Conservation (phyloP, 2,888 invertebrate species). For the Matsumyia berberina region DNA sequence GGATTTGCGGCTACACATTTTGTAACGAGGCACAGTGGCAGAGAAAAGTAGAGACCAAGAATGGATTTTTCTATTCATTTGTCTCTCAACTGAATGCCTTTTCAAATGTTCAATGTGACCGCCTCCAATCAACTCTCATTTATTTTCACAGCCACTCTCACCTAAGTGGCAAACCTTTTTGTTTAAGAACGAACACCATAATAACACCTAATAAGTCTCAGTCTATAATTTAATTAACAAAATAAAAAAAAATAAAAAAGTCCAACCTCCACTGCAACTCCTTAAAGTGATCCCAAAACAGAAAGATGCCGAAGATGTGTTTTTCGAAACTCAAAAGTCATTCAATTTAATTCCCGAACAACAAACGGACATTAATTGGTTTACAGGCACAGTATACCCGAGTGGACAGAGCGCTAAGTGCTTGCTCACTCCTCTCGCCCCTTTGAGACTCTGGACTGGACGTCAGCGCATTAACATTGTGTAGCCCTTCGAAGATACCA, state of each 20-base stretch:
- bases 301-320: neutral
- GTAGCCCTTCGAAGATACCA: neutral
- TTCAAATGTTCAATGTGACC: constrained; percentile 16
- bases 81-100: neutral
- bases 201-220: constrained; percentile 14
- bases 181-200: neutral
- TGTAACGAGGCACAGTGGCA: no score
- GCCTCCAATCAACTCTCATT: constrained; percentile 2
- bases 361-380: constrained; percentile 43
- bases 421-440: constrained; percentile 8
- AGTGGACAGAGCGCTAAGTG: constrained; percentile 37
- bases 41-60: neutral
- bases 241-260: constrained; percentile 3
- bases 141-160: constrained; percentile 6
- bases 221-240: constrained; percentile 25
- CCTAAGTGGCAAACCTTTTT: constrained; percentile 9
- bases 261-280: neutral
- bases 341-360: constrained; percentile 39
- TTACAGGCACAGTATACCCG: neutral
- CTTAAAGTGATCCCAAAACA: constrained; percentile 23
- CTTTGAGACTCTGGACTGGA: constrained; percentile 15
- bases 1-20: no score
- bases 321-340: constrained; percentile 18
- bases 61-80: neutral
- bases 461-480: constrained; percentile 13